Percentiles rank a stretch among this genome's conserved stretches.
These are phyloP conservation scores for Macrobrachium rosenbergii DNA, from an alignment of 1,140 invertebrate species.

Conservation along the genomic window DNA sequence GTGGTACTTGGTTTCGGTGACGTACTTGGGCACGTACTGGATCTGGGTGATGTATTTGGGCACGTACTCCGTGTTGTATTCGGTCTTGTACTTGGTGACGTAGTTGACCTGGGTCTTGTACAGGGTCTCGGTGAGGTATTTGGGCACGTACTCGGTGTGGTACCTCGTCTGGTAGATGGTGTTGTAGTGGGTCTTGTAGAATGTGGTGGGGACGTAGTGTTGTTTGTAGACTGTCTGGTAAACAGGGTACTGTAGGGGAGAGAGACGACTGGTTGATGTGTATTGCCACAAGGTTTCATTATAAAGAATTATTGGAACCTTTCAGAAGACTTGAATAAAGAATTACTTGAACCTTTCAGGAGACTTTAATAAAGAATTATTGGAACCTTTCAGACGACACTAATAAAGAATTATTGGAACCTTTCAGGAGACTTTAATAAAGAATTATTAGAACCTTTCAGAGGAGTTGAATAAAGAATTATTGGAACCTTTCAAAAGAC, in stretches of 20 bases:
- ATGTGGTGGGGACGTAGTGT: neutral
- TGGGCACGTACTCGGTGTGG: slow-evolving; percentile 43
- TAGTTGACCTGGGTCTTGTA: slow-evolving; percentile 49
- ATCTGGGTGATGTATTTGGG: slow-evolving; percentile 40
- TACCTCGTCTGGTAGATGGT: slow-evolving; percentile 32
- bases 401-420: no score
- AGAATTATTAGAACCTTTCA: no score
- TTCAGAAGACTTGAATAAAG: no score
- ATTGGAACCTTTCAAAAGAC: no score
- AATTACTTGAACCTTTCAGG: no score
- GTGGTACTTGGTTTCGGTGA: slow-evolving; percentile 39
- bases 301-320: neutral
- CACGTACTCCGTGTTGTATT: slow-evolving; percentile 45
- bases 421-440: neutral
- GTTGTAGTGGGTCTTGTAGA: neutral
- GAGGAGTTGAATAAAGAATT: no score
- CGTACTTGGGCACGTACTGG: slow-evolving; percentile 44
- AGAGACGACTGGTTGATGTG: no score
- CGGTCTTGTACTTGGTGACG: slow-evolving; percentile 41
- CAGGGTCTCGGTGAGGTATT: slow-evolving; percentile 25
- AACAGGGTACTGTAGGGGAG: neutral
- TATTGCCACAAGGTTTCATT: neutral
- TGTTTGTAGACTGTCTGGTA: neutral
- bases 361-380: neutral
- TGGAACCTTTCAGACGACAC: no score